Evolutionary conservation across 2,797 vertebrate genomes (phyloP).

Genomic region (Platyrinchus mystaceus): DNA sequence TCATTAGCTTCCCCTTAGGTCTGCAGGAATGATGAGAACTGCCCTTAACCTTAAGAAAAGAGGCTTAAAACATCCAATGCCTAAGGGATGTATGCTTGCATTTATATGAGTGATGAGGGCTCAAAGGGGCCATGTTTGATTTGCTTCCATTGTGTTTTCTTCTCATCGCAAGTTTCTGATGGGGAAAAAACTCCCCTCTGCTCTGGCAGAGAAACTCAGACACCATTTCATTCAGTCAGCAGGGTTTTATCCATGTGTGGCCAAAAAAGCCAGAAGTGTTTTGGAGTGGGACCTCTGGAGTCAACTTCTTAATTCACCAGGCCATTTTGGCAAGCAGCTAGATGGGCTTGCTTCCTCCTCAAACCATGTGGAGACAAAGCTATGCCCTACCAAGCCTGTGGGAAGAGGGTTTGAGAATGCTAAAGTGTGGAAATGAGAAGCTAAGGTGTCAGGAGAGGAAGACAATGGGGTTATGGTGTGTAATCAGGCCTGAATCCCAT

Average conservation of each 20-base stretch:
- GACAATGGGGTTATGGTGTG: neutral
- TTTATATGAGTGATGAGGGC: neutral
- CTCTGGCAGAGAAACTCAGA: neutral
- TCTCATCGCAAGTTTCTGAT: neutral
- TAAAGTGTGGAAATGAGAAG: neutral
- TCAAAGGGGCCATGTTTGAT: neutral
- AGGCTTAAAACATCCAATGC: neutral
- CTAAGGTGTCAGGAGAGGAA: neutral
- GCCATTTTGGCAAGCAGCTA: neutral
- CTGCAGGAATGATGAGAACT: neutral
- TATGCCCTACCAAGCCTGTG: fast-evolving
- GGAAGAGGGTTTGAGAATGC: neutral
- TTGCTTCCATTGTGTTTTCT: neutral
- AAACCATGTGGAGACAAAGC: neutral
- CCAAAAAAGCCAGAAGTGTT: neutral
- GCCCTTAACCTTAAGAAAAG: neutral
- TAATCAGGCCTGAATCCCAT: neutral
- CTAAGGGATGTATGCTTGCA: neutral
- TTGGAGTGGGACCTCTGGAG: neutral
- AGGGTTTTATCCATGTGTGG: neutral
- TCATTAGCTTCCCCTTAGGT: neutral
- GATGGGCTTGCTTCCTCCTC: neutral
- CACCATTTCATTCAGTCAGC: neutral
- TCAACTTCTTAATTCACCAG: neutral
- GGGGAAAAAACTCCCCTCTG: neutral